Evolutionary conservation across 2,113 vertebrate species (phyloP).

Genomic region (Sturnira hondurensis): DNA sequence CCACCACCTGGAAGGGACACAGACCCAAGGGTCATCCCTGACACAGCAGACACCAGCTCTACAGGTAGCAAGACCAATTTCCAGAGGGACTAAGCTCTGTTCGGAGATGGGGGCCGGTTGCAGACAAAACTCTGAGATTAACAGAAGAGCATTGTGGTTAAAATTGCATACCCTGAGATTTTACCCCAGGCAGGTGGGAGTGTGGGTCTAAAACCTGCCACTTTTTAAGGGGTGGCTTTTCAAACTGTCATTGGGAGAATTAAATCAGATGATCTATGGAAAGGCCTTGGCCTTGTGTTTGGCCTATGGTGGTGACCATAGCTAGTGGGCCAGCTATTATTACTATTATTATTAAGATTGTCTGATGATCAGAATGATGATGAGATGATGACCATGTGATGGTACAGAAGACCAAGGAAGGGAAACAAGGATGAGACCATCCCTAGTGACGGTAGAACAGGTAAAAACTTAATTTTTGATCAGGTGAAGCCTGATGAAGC

Average conservation of each 20-base stretch:
- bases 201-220: not conserved
- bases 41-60: not conserved
- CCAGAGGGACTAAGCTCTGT: not conserved
- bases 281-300: not conserved
- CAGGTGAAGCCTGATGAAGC: conserved; percentile 22
- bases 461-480: conserved; percentile 34
- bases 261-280: not conserved
- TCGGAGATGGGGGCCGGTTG: not conserved
- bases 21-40: not conserved
- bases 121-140: not conserved
- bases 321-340: not conserved
- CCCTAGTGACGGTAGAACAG: not conserved
- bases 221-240: not conserved
- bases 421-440: not conserved
- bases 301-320: not conserved
- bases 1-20: not conserved
- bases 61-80: not conserved
- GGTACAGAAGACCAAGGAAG: not conserved
- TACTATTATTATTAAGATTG: not conserved
- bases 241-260: not conserved
- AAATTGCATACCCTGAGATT: not conserved
- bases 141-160: not conserved
- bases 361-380: too few species aligned
- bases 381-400: not conserved
- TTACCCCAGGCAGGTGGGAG: not conserved